Percentiles rank a stretch among this genome's conserved stretches.
Evolutionary conservation across 1,140 invertebrate genomes (phyloP).

Genomic region (Phenacoccus solenopsis): DNA sequence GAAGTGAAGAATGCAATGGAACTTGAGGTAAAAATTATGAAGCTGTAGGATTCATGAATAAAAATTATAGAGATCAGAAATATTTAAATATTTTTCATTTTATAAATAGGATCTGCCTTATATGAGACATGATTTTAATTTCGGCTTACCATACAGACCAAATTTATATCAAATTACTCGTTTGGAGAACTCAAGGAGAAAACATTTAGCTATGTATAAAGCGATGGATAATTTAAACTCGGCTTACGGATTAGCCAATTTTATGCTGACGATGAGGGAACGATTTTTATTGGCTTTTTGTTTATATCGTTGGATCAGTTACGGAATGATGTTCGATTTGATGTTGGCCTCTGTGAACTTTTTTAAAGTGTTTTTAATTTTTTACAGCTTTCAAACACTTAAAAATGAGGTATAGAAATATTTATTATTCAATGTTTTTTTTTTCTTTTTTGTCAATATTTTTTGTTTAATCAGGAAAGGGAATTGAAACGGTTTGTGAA

Average conservation of each 20-base stretch:
- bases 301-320: background rate
- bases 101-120: too few relatives aligned
- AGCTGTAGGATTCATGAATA: too few relatives aligned
- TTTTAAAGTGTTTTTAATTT: background rate
- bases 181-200: background rate
- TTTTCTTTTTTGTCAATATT: too few relatives aligned
- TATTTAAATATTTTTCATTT: too few relatives aligned
- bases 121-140: too few relatives aligned
- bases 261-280: slow-evolving; percentile 7
- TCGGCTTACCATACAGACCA: too few relatives aligned
- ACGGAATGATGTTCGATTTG: background rate
- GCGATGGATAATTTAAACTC: background rate
- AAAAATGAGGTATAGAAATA: background rate
- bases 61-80: too few relatives aligned
- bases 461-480: too few relatives aligned
- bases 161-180: too few relatives aligned
- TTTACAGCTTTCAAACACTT: background rate
- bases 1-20: background rate
- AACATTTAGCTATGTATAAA: background rate
- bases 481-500: background rate
- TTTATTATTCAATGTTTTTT: too few relatives aligned
- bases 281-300: background rate
- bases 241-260: background rate
- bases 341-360: background rate
- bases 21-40: background rate